Evolutionary conservation across 2,113 vertebrate genomes (phyloP).

Genomic region (Brachyhypopomus occidentalis): DNA sequence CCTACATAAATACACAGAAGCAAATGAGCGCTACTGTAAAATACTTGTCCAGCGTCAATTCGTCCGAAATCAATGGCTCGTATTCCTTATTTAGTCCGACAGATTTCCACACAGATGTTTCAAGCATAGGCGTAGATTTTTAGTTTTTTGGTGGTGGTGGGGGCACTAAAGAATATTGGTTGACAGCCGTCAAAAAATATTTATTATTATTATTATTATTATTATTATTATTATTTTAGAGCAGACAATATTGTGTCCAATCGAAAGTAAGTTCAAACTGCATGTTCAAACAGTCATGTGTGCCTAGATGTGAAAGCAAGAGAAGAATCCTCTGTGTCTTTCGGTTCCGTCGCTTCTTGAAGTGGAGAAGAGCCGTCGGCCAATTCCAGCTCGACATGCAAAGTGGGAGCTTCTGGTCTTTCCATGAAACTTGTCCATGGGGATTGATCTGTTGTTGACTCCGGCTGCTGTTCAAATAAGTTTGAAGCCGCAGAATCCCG

Average conservation of each 20-base stretch:
- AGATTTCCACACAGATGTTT: not conserved
- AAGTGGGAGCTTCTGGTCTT: not conserved
- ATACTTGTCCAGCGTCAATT: not conserved
- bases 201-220: too few species aligned
- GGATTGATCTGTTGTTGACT: conserved; percentile 3
- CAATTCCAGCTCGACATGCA: conserved; percentile 26
- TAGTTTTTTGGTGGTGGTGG: not conserved
- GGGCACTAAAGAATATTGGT: not conserved
- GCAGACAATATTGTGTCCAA: not conserved
- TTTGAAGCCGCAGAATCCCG: conserved; percentile 24
- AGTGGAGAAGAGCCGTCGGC: conserved; percentile 16
- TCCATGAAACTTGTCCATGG: conserved; percentile 23
- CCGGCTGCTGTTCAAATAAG: not conserved
- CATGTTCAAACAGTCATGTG: conserved; percentile 1
- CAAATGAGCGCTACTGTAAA: conserved; percentile 20
- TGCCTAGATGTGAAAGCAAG: conserved; percentile 2
- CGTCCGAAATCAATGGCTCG: conserved; percentile 10
- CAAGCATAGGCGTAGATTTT: not conserved
- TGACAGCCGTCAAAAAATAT: not conserved
- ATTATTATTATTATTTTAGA: not conserved
- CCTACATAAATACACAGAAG: not conserved
- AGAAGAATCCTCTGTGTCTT: conserved; percentile 29
- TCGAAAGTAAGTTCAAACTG: too few species aligned
- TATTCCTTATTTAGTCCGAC: conserved; percentile 6
- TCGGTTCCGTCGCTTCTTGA: conserved; percentile 31